Evolutionary conservation across 2,888 invertebrate species (phyloP).

Genomic region (Mylabris sibirica): DNA sequence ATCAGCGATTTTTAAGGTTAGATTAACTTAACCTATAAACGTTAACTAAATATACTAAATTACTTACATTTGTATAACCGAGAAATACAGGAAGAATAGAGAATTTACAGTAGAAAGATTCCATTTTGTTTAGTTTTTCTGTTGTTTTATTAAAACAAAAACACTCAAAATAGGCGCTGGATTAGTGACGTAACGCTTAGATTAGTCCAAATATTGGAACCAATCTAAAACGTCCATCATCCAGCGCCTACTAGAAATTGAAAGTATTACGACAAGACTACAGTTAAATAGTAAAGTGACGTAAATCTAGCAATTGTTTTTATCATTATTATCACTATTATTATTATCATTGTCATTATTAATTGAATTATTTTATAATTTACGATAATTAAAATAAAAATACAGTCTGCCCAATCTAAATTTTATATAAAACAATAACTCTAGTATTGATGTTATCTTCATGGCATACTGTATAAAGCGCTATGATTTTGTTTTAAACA

Average conservation of each 20-base stretch:
- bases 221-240: neutral
- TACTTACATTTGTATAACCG: neutral
- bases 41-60: neutral
- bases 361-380: neutral
- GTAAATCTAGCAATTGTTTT: neutral
- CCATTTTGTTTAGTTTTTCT: too few species aligned
- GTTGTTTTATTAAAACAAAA: too few species aligned
- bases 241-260: neutral
- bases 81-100: neutral
- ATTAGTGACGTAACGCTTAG: neutral
- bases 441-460: too few species aligned
- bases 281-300: neutral
- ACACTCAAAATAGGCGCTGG: neutral
- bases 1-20: neutral
- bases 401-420: neutral
- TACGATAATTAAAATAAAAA: neutral
- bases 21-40: neutral
- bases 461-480: neutral
- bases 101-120: too few species aligned
- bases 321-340: neutral
- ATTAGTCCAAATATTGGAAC: neutral
- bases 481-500: neutral
- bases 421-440: too few species aligned
- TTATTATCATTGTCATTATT: neutral
- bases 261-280: neutral